Evolutionary conservation across 2,797 vertebrate species (phyloP).

Genomic region (Hipposideros larvatus): DNA sequence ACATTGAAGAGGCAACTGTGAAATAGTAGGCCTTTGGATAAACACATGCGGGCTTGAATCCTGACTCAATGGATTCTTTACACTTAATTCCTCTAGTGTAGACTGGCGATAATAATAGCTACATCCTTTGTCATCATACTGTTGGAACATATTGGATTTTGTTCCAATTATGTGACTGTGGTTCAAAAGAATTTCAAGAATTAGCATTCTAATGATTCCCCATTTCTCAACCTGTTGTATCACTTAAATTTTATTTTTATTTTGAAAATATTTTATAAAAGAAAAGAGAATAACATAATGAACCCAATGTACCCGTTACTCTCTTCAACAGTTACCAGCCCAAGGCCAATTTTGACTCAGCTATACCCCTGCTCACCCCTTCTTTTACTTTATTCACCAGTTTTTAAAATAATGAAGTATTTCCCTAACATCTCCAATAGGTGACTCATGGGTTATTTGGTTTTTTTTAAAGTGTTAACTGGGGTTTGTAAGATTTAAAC

Average conservation of each 20-base stretch:
- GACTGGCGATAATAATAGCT: neutral
- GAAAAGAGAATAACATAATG: neutral
- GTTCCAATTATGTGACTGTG: neutral
- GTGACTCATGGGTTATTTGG: neutral
- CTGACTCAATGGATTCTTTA: neutral
- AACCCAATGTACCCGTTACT: neutral
- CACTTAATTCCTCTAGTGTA: neutral
- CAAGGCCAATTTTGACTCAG: neutral
- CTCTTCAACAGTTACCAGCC: neutral
- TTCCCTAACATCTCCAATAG: neutral
- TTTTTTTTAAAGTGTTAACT: neutral
- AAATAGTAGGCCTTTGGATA: neutral
- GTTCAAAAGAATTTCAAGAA: slow-evolving; percentile 13
- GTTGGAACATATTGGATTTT: neutral
- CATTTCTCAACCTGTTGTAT: neutral
- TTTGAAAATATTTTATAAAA: slow-evolving; percentile 7
- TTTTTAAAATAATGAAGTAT: neutral
- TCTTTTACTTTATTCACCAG: neutral
- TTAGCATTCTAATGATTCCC: slow-evolving; percentile 3
- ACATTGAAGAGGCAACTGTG: neutral
- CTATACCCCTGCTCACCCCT: neutral
- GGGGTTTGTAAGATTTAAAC: neutral
- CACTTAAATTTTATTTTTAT: neutral
- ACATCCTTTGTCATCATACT: neutral
- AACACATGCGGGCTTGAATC: neutral